phyloP scores from a whole-genome alignment of 2,797 vertebrate genomes.

The Garrulus glandarius region DNA sequence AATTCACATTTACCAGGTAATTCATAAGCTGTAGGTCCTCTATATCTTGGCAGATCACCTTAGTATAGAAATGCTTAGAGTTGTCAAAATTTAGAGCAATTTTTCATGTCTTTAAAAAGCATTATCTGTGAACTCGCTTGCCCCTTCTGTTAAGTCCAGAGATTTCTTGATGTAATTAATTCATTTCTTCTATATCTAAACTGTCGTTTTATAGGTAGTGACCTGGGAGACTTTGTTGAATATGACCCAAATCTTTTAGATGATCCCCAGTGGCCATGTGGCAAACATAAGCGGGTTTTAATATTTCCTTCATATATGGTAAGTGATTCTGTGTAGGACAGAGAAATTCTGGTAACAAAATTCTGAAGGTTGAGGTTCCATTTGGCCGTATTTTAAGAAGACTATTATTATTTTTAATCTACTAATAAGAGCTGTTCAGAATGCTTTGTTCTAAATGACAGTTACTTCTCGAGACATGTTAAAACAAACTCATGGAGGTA shows the following conservation, averaged over 20 bases:
- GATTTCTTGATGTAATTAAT: not conserved
- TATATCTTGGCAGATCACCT: not conserved
- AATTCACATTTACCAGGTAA: not conserved
- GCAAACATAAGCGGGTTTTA: constrained; percentile 97
- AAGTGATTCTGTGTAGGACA: constrained; percentile 66
- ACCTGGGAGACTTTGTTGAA: constrained; percentile 88
- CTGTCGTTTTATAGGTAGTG: constrained; percentile 82
- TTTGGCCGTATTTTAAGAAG: not conserved
- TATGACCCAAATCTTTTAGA: constrained; percentile 98
- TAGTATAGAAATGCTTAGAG: not conserved
- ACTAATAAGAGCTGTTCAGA: not conserved
- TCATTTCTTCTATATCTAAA: not conserved
- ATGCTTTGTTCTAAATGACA: constrained; percentile 25
- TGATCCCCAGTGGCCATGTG: constrained; percentile 98
- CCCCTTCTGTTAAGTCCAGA: not conserved
- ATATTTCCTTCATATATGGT: constrained; percentile 99
- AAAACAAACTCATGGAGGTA: constrained; percentile 8
- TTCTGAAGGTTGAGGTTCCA: not conserved
- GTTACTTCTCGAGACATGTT: not conserved
- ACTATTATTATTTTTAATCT: not conserved
- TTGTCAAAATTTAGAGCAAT: not conserved
- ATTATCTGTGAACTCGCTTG: not conserved
- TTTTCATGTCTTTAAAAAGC: not conserved
- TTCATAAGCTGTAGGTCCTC: not conserved
- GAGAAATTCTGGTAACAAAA: not conserved